phyloP scores from a whole-genome alignment of 30 jellyfish, hydroid and myxozoan species.

The Aurelia sp. region DNA sequence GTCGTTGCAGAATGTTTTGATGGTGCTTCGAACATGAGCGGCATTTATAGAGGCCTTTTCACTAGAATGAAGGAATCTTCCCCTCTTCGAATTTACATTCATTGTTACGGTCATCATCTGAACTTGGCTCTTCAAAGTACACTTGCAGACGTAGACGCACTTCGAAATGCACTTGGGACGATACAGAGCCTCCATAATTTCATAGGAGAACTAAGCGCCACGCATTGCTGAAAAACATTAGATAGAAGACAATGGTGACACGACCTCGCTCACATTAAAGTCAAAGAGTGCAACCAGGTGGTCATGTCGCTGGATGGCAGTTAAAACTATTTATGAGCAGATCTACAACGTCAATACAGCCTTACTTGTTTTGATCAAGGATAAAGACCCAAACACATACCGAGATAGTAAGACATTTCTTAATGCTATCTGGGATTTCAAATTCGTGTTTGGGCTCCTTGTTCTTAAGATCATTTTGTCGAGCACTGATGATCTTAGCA shows the following conservation, averaged over 20 bases:
- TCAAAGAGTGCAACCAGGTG: constrained; percentile 64
- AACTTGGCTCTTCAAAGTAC: constrained; percentile 63
- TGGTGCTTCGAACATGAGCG: constrained; percentile 60
- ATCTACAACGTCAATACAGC: constrained; percentile 31
- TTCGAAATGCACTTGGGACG: constrained; percentile 58
- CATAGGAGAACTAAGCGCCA: constrained; percentile 62
- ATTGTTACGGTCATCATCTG: too few relatives aligned
- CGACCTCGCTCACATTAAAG: constrained; percentile 20
- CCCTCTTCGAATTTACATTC: constrained; percentile 50
- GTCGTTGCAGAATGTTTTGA: constrained; percentile 36
- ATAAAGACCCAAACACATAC: too few relatives aligned
- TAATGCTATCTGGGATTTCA: too few relatives aligned
- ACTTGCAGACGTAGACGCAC: constrained; percentile 56
- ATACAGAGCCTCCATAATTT: constrained; percentile 38
- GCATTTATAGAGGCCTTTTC: constrained; percentile 61
- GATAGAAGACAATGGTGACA: constrained; percentile 24
- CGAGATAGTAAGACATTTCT: too few relatives aligned
- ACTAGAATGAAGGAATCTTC: constrained; percentile 52
- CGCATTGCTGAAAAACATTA: constrained; percentile 44
- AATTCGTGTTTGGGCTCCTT: too few relatives aligned
- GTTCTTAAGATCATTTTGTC: too few relatives aligned
- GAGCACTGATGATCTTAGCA: too few relatives aligned
- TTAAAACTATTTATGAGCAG: constrained; percentile 39
- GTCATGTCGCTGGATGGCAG: constrained; percentile 63
- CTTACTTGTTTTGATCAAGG: constrained; percentile 24